These are phyloP conservation scores for Agriopis aurantiaria DNA, from an alignment of 2,888 invertebrate genomes.

Conservation along the genomic window DNA sequence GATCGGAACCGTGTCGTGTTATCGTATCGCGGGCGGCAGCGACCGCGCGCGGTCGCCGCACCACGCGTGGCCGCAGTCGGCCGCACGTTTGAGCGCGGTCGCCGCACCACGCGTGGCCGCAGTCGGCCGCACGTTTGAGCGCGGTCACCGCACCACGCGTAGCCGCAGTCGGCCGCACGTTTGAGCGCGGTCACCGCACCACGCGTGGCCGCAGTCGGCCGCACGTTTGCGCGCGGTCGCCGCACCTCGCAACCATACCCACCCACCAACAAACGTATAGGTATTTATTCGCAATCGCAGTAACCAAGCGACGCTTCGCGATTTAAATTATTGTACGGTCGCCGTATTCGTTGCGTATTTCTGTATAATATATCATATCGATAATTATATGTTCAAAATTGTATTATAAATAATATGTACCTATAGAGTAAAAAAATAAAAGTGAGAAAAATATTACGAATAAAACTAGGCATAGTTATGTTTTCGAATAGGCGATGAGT, in stretches of 20 bases:
- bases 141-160: slow-evolving; percentile 43
- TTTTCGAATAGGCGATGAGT: slow-evolving; percentile 80
- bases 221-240: neutral
- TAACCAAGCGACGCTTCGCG: slow-evolving; percentile 76
- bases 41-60: slow-evolving; percentile 41
- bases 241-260: slow-evolving; percentile 47
- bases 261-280: slow-evolving; percentile 77
- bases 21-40: slow-evolving; percentile 45
- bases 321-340: slow-evolving; percentile 79
- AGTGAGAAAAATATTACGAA: slow-evolving; percentile 86
- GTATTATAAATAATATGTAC: slow-evolving; percentile 82
- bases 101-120: slow-evolving; percentile 40
- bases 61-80: slow-evolving; percentile 38
- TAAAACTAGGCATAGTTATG: slow-evolving; percentile 83
- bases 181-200: slow-evolving; percentile 28
- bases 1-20: slow-evolving; percentile 44
- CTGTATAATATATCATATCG: slow-evolving; percentile 85
- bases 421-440: slow-evolving; percentile 84
- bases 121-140: neutral
- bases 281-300: slow-evolving; percentile 82
- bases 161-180: slow-evolving; percentile 29
- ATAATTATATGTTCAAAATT: slow-evolving; percentile 85
- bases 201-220: slow-evolving; percentile 37
- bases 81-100: slow-evolving; percentile 15
- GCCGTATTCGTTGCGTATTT: slow-evolving; percentile 82